Evolutionary conservation across 2,113 vertebrate genomes (phyloP).

Genomic region (Trematomus loennbergii): DNA sequence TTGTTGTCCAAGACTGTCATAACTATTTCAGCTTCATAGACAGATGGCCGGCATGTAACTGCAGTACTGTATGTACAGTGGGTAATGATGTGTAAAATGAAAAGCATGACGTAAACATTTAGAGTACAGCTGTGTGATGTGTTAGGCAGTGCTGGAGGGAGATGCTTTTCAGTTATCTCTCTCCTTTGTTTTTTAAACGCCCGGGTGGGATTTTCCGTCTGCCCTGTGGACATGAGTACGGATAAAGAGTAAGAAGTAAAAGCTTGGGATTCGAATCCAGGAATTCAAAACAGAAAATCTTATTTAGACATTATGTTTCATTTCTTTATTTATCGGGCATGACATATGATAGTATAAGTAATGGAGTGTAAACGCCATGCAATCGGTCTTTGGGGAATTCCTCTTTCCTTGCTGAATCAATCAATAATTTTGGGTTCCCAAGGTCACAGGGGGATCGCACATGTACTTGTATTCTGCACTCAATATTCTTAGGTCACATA

Average conservation of each 20-base stretch:
- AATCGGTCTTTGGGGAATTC: not conserved
- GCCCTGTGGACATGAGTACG: not conserved
- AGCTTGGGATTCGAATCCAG: not conserved
- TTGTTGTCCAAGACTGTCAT: not conserved
- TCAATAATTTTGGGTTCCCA: not conserved
- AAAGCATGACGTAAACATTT: constrained; percentile 2
- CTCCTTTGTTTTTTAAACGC: not conserved
- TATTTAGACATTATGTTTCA: not conserved
- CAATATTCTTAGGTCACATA: constrained; percentile 18
- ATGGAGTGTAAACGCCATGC: not conserved
- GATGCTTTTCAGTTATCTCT: not conserved
- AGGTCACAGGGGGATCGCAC: not conserved
- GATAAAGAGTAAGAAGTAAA: not conserved
- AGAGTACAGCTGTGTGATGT: not conserved
- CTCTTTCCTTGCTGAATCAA: not conserved
- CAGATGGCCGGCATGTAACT: constrained; percentile 6
- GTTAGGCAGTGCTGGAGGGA: not conserved
- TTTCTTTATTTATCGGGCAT: not conserved
- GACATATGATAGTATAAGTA: not conserved
- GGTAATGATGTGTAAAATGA: constrained; percentile 6
- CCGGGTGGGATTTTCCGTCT: not conserved
- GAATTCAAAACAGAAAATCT: not conserved
- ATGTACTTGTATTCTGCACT: not conserved
- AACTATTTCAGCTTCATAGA: not conserved
- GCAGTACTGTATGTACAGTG: not conserved